Evolutionary conservation across 2,113 vertebrate species (phyloP).

Genomic region (Pterocles burchelli): DNA sequence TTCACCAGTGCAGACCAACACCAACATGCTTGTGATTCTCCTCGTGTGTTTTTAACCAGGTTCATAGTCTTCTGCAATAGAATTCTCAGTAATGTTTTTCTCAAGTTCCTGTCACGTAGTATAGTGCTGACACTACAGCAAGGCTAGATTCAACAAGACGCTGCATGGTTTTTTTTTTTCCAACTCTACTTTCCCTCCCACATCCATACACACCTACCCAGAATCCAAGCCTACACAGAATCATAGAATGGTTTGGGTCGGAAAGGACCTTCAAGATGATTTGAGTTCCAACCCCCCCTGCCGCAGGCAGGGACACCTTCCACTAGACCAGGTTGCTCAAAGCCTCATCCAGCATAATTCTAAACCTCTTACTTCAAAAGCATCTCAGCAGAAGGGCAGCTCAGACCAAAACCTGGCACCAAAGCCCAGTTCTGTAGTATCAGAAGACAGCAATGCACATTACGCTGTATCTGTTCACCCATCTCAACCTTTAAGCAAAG

Average conservation of each 20-base stretch:
- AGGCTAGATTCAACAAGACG: neutral
- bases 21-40: neutral
- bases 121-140: neutral
- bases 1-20: neutral
- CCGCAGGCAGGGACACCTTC: too few relatives aligned
- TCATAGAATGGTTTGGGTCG: too few relatives aligned
- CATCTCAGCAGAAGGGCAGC: neutral
- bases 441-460: neutral
- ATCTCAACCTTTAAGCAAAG: neutral
- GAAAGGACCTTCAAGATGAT: too few relatives aligned
- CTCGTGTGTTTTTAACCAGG: neutral
- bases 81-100: neutral
- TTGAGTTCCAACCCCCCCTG: too few relatives aligned
- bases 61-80: fast-evolving
- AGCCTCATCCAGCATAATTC: neutral
- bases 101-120: neutral
- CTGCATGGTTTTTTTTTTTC: neutral
- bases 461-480: neutral
- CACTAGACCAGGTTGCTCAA: too few relatives aligned
- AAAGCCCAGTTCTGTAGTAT: neutral
- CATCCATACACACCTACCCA: neutral
- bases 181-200: neutral
- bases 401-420: neutral
- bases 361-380: neutral
- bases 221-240: neutral